Percentiles rank a stretch among this genome's conserved stretches.
Conservation (phyloP, 2,113 vertebrate genomes). For the Mustelus asterias region DNA sequence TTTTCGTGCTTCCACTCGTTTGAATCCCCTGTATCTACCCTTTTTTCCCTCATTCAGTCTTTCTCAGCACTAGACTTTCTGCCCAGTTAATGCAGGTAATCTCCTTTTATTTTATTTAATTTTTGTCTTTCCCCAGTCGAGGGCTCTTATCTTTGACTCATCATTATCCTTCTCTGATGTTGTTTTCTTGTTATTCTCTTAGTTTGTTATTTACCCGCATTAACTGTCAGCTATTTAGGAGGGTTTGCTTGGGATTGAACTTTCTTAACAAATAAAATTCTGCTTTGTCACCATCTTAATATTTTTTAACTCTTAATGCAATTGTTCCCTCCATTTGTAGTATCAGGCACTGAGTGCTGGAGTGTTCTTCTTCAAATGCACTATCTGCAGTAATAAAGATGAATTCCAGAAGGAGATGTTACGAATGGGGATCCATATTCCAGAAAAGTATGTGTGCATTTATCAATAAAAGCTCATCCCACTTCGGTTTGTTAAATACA, state of each 20-base stretch:
- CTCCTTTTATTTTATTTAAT: neutral
- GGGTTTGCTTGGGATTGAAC: neutral
- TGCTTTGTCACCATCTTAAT: neutral
- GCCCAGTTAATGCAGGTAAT: neutral
- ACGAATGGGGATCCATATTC: constrained; percentile 88
- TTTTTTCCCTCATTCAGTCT: too few species aligned
- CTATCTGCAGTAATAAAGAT: constrained; percentile 87
- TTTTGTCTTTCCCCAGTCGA: neutral
- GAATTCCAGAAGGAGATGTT: constrained; percentile 91
- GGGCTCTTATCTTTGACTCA: neutral
- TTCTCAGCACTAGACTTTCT: too few species aligned
- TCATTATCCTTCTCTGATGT: neutral
- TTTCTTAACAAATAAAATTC: neutral
- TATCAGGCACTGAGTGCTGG: constrained; percentile 87
- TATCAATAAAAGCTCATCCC: neutral
- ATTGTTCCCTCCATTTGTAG: constrained; percentile 54
- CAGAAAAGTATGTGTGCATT: constrained; percentile 74
- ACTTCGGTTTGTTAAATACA: neutral
- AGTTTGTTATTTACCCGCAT: too few species aligned
- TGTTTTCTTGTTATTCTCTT: neutral
- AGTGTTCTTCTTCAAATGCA: constrained; percentile 91
- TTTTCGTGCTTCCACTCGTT: too few species aligned
- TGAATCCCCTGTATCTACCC: too few species aligned
- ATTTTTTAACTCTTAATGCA: neutral
- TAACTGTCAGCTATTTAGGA: neutral